Evolutionary conservation across 2,113 vertebrate species (phyloP).

Genomic region (Plectropomus leopardus): DNA sequence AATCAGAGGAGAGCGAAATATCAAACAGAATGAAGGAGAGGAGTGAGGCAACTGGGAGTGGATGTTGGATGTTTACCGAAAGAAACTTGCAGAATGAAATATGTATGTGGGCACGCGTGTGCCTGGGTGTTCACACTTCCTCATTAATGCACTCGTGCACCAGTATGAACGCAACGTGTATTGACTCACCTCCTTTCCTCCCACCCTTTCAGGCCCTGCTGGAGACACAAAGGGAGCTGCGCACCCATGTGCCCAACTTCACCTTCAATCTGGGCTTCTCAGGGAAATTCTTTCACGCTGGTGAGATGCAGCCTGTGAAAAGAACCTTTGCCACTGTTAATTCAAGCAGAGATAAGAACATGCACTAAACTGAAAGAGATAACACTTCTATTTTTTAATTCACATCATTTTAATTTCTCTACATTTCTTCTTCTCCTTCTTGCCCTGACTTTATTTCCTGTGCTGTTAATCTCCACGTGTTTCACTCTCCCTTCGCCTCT

Average conservation of each 20-base stretch:
- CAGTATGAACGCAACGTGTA: constrained; percentile 16
- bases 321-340: constrained; percentile 10
- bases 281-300: constrained; percentile 99
- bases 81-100: constrained; percentile 71
- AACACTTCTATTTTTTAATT: constrained; percentile 11
- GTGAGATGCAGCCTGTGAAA: constrained; percentile 79
- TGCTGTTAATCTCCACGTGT: constrained; percentile 26
- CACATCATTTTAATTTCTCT: background rate
- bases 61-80: constrained; percentile 74
- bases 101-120: constrained; percentile 53
- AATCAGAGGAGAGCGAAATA: constrained; percentile 77
- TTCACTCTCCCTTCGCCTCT: constrained; percentile 6
- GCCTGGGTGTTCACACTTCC: constrained; percentile 30
- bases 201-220: constrained; percentile 89
- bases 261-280: constrained; percentile 99
- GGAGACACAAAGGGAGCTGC: constrained; percentile 93
- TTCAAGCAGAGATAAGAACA: background rate
- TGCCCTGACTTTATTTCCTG: constrained; percentile 11
- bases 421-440: background rate
- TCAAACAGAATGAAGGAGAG: constrained; percentile 78
- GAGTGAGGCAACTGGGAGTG: constrained; percentile 70
- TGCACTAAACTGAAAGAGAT: background rate
- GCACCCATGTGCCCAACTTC: constrained; percentile 95
- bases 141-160: constrained; percentile 53
- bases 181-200: constrained; percentile 53